A percentile compares a stretch with the other conserved stretches of the same genome.
Conservation (phyloP, 1,140 invertebrate genomes). For the Oscheius sp. region DNA sequence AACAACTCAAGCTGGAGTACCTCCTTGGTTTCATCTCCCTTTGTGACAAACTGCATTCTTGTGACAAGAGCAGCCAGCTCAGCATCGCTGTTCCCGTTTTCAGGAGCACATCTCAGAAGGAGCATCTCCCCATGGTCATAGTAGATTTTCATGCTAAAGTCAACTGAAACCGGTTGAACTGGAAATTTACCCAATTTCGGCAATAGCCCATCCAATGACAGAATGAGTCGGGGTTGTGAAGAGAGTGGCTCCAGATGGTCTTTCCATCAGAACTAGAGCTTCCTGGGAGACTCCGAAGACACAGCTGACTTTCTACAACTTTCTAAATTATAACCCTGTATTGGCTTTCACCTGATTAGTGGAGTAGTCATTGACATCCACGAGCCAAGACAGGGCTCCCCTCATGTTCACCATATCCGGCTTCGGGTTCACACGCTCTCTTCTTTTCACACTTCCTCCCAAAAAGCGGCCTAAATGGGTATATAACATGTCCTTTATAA, state of each 20-base stretch:
- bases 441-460: slow-evolving; percentile 67
- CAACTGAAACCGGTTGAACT: neutral
- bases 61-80: slow-evolving; percentile 47
- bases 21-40: slow-evolving; percentile 59
- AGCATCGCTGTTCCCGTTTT: slow-evolving; percentile 48
- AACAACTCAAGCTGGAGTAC: slow-evolving; percentile 20
- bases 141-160: slow-evolving; percentile 54
- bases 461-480: slow-evolving; percentile 46
- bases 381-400: slow-evolving; percentile 77
- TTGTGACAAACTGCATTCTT: slow-evolving; percentile 52
- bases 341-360: slow-evolving; percentile 62
- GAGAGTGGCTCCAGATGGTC: slow-evolving; percentile 75
- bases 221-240: slow-evolving; percentile 80
- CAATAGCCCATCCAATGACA: slow-evolving; percentile 75
- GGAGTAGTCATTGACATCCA: slow-evolving; percentile 70
- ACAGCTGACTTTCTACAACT: slow-evolving; percentile 71
- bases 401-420: slow-evolving; percentile 70
- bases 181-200: slow-evolving; percentile 46
- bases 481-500: slow-evolving; percentile 11
- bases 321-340: slow-evolving; percentile 53
- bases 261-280: slow-evolving; percentile 81
- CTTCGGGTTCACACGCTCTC: slow-evolving; percentile 69
- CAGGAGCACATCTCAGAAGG: slow-evolving; percentile 50
- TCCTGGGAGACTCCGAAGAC: slow-evolving; percentile 83
- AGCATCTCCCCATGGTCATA: slow-evolving; percentile 60